Conservation (phyloP, 2,888 invertebrate genomes). For the Lasius fuliginosus region DNA sequence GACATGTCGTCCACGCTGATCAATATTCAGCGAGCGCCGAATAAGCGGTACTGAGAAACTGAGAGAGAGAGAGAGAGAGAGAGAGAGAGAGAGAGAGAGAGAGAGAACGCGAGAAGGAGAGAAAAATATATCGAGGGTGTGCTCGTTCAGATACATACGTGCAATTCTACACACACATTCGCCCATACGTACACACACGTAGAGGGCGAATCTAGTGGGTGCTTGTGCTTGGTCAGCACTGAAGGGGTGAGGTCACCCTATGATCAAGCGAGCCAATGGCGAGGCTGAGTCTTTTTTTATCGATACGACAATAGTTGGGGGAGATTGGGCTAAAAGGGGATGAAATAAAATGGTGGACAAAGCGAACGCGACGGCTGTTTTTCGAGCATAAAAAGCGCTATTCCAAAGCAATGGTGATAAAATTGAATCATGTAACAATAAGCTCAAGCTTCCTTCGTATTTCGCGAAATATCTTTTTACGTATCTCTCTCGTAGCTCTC, state of each 20-base stretch:
- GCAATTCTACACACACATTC: conserved; percentile 39
- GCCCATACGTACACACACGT: conserved; percentile 13
- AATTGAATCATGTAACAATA: neutral
- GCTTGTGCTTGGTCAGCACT: conserved; percentile 85
- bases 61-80: conserved; percentile 55
- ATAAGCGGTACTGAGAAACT: conserved; percentile 65
- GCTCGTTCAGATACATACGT: conserved; percentile 58
- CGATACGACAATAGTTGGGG: conserved; percentile 80
- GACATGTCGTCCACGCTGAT: conserved; percentile 76
- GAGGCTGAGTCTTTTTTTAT: conserved; percentile 81
- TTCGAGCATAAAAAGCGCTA: conserved; percentile 23
- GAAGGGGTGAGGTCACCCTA: conserved; percentile 83
- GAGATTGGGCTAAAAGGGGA: conserved; percentile 74
- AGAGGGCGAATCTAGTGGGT: conserved; percentile 81
- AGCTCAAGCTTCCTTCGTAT: neutral
- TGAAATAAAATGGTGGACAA: conserved; percentile 82
- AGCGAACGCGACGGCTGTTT: conserved; percentile 23
- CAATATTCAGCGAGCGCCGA: conserved; percentile 76
- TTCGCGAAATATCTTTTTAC: neutral
- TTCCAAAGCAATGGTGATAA: neutral
- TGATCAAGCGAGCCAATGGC: conserved; percentile 84
- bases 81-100: conserved; percentile 28
- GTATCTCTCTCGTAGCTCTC: neutral
- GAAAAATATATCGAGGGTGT: conserved; percentile 76
- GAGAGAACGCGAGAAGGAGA: conserved; percentile 45